Percentiles rank a stretch among this genome's conserved stretches.
Evolutionary conservation across 2,888 invertebrate species (phyloP).

Genomic region (Drosophila nigricruria): DNA sequence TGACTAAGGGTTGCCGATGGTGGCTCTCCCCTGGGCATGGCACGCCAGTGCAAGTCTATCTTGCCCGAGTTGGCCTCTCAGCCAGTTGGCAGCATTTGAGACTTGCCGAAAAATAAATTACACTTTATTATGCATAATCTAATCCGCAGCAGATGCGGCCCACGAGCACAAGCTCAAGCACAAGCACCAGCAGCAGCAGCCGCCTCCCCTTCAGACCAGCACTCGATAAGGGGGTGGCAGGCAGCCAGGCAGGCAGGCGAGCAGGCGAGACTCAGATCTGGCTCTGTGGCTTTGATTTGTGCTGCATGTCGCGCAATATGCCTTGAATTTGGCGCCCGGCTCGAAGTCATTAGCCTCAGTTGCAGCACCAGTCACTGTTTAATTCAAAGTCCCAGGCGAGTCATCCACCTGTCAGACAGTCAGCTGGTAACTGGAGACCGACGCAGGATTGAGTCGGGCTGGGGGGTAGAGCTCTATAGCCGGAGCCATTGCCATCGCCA

Average conservation of each 20-base stretch:
- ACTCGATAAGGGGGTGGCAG: constrained; percentile 8
- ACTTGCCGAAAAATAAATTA: constrained; percentile 82
- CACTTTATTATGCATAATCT: constrained; percentile 85
- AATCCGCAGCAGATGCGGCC: constrained; percentile 84
- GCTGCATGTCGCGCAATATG: constrained; percentile 51
- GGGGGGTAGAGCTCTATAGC: background rate
- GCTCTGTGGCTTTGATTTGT: constrained; percentile 40
- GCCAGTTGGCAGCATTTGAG: constrained; percentile 48
- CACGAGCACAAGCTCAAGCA: constrained; percentile 20
- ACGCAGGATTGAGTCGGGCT: too few relatives aligned
- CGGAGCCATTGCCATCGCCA: constrained; percentile 21
- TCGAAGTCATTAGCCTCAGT: constrained; percentile 56
- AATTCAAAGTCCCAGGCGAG: constrained; percentile 29
- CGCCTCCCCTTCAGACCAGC: constrained; percentile 5
- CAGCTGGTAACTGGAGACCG: constrained; percentile 10
- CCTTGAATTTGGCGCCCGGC: constrained; percentile 58
- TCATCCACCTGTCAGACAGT: constrained; percentile 65
- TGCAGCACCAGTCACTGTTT: constrained; percentile 14
- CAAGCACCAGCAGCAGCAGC: background rate
- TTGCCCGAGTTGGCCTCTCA: constrained; percentile 22
- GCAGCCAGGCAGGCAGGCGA: background rate
- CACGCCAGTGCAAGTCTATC: constrained; percentile 21
- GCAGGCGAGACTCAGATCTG: background rate
- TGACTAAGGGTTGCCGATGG: constrained; percentile 36
- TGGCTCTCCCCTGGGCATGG: constrained; percentile 19